Base-by-base conservation (phyloP, 2,888 invertebrate genomes). In the Drosophila quinaria region DNA sequence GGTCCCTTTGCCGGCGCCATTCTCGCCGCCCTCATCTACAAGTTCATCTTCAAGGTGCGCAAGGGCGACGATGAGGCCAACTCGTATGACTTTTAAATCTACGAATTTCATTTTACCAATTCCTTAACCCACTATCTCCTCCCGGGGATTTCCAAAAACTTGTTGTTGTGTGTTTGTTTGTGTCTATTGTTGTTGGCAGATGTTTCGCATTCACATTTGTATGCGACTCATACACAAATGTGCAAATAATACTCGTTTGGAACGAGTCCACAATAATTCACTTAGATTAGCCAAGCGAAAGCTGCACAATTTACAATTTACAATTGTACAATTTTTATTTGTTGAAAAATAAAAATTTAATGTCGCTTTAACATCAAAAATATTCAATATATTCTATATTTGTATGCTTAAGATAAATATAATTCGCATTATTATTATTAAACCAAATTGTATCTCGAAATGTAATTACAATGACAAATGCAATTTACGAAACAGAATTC, bases 1-100 rank as follows among this genome's bases (percentile, higher is more conserved):
- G 98, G 97, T 2, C 97, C 97, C 4, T 94, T 96, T 74, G 91
- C 95, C 29, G 97, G 97, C 3, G 97, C 96, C 13, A 94, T 95
- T 54, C 90, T 95, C 6, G 97, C 96, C 10, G 96, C 95, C 5
- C 91, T 97, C 19, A 91, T 97, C 54, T 97, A 97, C 93, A 94
- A 94, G 74, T 94, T 95, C 91, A 93, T 95, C 79, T 95, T 95
- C 91, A 94, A 95, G 93, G 95, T 95, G 80, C 94, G 95, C 91
- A 96, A 96, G 92, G 94, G 94, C 22, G 95, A 95, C 67, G 95
- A 95, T 80, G 96, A 96, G 88, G 94, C 94, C 70, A 95, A 95
- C 74, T 96, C 97, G 19, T 97, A 97, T 93, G 96, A 97, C 93
- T 96, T 97, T 93, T 97, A 92, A 89, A 29, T 8, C 5, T 19